Percentiles rank a stretch among this genome's conserved stretches.
Conservation (phyloP, 2,888 invertebrate species). For the Drosophila demipolita region DNA sequence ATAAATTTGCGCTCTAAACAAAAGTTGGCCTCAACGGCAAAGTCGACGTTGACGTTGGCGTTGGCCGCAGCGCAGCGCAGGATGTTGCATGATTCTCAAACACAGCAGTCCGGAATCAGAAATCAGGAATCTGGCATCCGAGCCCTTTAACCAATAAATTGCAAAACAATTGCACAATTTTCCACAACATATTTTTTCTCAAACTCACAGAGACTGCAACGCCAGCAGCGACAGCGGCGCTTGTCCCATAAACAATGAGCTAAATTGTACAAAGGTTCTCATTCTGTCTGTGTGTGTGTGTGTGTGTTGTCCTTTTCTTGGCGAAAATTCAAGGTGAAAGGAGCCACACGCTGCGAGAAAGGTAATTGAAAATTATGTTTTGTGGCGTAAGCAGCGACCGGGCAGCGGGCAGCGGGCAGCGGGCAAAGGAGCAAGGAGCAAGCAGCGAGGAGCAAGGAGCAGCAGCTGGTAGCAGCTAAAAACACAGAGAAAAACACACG, state of each 20-base stretch:
- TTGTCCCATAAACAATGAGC: slow-evolving; percentile 76
- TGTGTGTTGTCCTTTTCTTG: slow-evolving; percentile 74
- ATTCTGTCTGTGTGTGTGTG: slow-evolving; percentile 1
- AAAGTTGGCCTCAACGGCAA: slow-evolving; percentile 20
- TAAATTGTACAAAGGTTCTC: slow-evolving; percentile 63
- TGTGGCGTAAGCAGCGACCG: slow-evolving; percentile 67
- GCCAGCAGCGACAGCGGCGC: slow-evolving; percentile 41
- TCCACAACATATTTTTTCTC: slow-evolving; percentile 66
- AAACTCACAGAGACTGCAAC: slow-evolving; percentile 23
- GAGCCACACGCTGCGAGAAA: slow-evolving; percentile 80
- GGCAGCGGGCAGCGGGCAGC: slow-evolving; percentile 10
- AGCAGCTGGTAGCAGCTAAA: slow-evolving; percentile 61
- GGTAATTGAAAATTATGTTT: slow-evolving; percentile 81
- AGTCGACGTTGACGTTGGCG: slow-evolving; percentile 19
- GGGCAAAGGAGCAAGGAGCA: slow-evolving; percentile 52
- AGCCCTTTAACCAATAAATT: slow-evolving; percentile 77
- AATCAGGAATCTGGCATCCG: slow-evolving; percentile 11
- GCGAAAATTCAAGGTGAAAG: slow-evolving; percentile 75
- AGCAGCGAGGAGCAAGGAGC: slow-evolving; percentile 42
- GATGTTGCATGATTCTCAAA: slow-evolving; percentile 21
- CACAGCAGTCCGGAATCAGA: background rate
- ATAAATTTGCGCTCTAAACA: slow-evolving; percentile 61
- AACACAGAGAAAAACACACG: slow-evolving; percentile 28
- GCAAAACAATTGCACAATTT: slow-evolving; percentile 80
- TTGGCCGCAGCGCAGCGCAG: slow-evolving; percentile 22